phyloP scores from a whole-genome alignment of 2,113 vertebrate genomes.

The Protobothrops mucrosquamatus region DNA sequence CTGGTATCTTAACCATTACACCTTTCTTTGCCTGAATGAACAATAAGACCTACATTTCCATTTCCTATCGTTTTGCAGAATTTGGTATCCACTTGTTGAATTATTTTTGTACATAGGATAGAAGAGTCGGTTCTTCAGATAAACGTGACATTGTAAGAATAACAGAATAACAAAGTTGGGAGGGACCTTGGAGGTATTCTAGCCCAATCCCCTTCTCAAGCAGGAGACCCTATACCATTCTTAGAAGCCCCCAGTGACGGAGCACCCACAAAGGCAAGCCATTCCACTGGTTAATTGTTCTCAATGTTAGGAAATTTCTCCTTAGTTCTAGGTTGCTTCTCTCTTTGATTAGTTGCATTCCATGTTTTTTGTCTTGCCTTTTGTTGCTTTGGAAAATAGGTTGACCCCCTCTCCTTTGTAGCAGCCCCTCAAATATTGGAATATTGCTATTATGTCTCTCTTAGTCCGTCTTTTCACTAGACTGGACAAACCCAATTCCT shows the following conservation, averaged over 20 bases:
- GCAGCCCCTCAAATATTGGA: neutral
- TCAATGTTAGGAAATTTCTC: neutral
- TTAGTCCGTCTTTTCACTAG: neutral
- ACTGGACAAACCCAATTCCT: neutral
- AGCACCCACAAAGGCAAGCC: neutral
- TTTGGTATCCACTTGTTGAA: neutral
- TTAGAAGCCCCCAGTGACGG: neutral
- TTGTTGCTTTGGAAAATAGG: neutral
- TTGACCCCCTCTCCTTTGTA: neutral
- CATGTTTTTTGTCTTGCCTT: neutral
- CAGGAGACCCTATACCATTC: neutral
- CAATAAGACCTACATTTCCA: neutral
- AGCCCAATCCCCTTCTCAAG: neutral
- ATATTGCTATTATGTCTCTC: neutral
- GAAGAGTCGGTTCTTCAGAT: neutral
- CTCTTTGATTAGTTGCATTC: neutral
- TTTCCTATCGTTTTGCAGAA: neutral
- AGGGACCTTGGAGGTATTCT: neutral
- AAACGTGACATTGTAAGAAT: neutral
- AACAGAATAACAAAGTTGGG: neutral
- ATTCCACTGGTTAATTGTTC: neutral
- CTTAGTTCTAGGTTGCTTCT: neutral
- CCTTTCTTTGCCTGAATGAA: neutral
- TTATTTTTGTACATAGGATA: neutral
- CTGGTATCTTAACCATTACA: neutral